Evolutionary conservation across 2,888 invertebrate genomes (phyloP), one percentile per base, ranked within the genome.

Genomic region (Chaetoderma sp.): DNA sequence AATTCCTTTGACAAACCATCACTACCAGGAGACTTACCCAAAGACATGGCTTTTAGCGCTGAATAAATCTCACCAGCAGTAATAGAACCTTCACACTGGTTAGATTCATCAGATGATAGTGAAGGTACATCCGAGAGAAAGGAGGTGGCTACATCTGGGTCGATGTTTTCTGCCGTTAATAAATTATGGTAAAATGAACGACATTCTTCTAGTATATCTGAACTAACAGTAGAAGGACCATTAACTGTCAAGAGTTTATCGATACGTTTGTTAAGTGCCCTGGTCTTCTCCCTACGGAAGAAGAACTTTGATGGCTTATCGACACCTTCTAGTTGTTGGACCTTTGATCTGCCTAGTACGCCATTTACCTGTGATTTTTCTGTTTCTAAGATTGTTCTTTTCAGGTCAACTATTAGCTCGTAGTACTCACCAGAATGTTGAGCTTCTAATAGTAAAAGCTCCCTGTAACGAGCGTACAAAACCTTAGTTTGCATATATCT

Each of bases 1-100:
- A 72, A 69, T 52, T 72, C 71, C 49, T 65, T 70, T 23, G 71
- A 49, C 2, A 74, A 42, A 1, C 74, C 72, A 60, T 74, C 74
- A 36, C 58, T 39, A 39, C 71, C 73, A n/a, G 71, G 73, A n/a
- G 66, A 63, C 50, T 70, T 70, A 47, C 64, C 59, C 55, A 60
- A 63, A n/a, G 64, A 36, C 63, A 68, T 68, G 13, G 45, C 52
- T n/a, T 60, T 63, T 23, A 70, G 36, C 18, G 68, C 61, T 21
- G 4, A 5, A 36, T 28, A 10, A 8, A 52, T 1, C 30, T 61
- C 61, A 3, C 54, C 39, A 5, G 30, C 23, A n/a, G 32, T 57
- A 16, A 69, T 65, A n/a, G 1, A 16, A 16, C 58, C 55, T 23
- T 68, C 62, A 65, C 68, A 68, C 8, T 25, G 5, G 13, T 30